phyloP scores from a whole-genome alignment of 2,113 vertebrate genomes.

The Crotalus helleri region DNA sequence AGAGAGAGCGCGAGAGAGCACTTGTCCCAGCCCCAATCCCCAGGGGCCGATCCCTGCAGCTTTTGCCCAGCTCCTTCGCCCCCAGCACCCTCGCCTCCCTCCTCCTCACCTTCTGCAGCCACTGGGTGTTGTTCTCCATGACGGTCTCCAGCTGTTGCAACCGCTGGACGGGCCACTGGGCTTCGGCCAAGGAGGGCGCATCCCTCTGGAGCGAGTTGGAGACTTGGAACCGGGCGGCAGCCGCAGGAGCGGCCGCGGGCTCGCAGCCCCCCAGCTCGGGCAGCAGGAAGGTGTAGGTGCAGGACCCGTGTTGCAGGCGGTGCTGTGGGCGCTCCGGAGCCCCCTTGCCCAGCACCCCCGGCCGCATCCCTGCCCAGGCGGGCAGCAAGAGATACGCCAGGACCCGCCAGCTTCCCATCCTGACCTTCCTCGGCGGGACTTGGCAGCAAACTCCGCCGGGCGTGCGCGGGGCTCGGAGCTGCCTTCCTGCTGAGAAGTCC shows the following conservation, averaged over 20 bases:
- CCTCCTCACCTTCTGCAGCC: constrained; percentile 78
- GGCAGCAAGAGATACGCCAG: neutral
- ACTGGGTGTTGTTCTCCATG: constrained; percentile 81
- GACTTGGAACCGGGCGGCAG: constrained; percentile 63
- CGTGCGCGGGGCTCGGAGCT: neutral
- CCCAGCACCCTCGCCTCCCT: too few relatives aligned
- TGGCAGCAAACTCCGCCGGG: neutral
- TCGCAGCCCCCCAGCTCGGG: constrained; percentile 74
- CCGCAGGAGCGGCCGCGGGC: constrained; percentile 14
- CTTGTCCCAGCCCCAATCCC: neutral
- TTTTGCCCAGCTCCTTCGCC: neutral
- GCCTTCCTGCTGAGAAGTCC: neutral
- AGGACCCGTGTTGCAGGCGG: constrained; percentile 74
- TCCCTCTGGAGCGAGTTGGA: constrained; percentile 77
- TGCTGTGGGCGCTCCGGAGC: constrained; percentile 68
- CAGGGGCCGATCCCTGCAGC: neutral
- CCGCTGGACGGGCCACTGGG: constrained; percentile 70
- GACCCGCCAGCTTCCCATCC: neutral
- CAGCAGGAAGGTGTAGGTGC: constrained; percentile 81
- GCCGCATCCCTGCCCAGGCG: constrained; percentile 46
- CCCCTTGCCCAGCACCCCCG: neutral
- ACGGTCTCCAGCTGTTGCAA: constrained; percentile 74
- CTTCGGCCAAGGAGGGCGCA: constrained; percentile 51
- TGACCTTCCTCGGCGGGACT: neutral
- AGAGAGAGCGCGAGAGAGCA: too few relatives aligned